These are phyloP conservation scores for Drosophila paracracens DNA, from an alignment of 2,888 invertebrate genomes.

Conservation along the genomic window DNA sequence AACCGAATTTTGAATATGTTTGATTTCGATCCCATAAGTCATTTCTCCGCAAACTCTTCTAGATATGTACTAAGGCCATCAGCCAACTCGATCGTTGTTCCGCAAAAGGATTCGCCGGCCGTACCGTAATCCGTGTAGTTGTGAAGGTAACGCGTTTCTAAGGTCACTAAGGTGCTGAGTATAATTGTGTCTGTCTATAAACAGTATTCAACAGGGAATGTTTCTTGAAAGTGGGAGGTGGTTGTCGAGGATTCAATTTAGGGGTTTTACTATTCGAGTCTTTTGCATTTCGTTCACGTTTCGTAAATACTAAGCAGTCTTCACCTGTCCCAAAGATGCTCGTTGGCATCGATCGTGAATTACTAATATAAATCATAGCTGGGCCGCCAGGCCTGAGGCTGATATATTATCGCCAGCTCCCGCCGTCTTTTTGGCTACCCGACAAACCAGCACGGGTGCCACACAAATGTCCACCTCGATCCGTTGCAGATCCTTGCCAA, in stretches of 20 bases:
- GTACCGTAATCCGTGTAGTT: slow-evolving; percentile 29
- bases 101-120: slow-evolving; percentile 34
- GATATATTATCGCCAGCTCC: slow-evolving; percentile 96
- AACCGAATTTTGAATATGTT: slow-evolving; percentile 21
- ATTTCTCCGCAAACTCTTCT: slow-evolving; percentile 35
- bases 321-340: slow-evolving; percentile 41
- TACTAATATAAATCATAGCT: slow-evolving; percentile 83
- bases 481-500: slow-evolving; percentile 48
- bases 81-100: slow-evolving; percentile 50
- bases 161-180: slow-evolving; percentile 77
- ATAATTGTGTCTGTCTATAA: slow-evolving; percentile 33
- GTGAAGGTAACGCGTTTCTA: slow-evolving; percentile 77
- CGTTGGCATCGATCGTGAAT: slow-evolving; percentile 21
- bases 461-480: slow-evolving; percentile 89
- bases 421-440: slow-evolving; percentile 91
- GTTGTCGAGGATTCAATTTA: slow-evolving; percentile 32
- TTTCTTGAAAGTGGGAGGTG: slow-evolving; percentile 23
- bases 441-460: slow-evolving; percentile 93
- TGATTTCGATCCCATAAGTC: slow-evolving; percentile 9
- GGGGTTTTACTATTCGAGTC: slow-evolving; percentile 54
- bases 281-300: slow-evolving; percentile 46
- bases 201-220: slow-evolving; percentile 65
- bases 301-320: slow-evolving; percentile 68
- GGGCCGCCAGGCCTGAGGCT: slow-evolving; percentile 92
- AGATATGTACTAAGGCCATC: slow-evolving; percentile 56